Base-by-base conservation (phyloP, 2,797 vertebrate genomes). In the Lepus townsendii region DNA sequence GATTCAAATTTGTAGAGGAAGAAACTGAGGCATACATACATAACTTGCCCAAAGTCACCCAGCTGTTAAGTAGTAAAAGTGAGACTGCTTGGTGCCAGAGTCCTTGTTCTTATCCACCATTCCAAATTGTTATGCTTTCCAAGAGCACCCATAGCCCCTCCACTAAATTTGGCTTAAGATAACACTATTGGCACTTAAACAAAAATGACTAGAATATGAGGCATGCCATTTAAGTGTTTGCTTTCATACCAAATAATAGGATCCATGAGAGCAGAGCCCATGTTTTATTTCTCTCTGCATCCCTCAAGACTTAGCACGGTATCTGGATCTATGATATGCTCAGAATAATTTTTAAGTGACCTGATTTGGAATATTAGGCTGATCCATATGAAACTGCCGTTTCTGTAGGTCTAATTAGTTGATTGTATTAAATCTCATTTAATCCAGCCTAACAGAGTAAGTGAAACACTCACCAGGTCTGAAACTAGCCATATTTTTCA, bases 401-500 rank as follows among this genome's bases (percentile, higher is more conserved):
- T 84, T 7, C 38, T 78, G 38, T 19, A 87, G 14, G 50, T 88
- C 50, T 54, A 83, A 90, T 80, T 10, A 72, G 62, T 77, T 84
- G 22, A 66, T 4, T 60, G 26, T 87, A 19, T 60, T 14, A 47
- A 19, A 35, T 87, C 83, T 95, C 13, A 80, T 88, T 76, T 80
- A 32, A 5, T 86, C 77, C 26, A 90, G 14, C 20, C 24, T 85
- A 72, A n/a, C 50, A 75, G 54, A 77, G 87, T 76, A 77, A 27
- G 30, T 38, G 89, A 22, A 68, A 79, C 0, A 80, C 9, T 20
- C 9, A 52, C 22, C 12, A 79, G n/a, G 14, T 87, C 66, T 68
- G 68, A 92, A 84, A 57, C 12, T 63, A 54, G 26, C 12, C 13
- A 94, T 84, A 88, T 73, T 89, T 24, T 78, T 88, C 35, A 88